These are phyloP conservation scores for Silurus lanzhouensis DNA, from an alignment of 2,797 vertebrate species.

Conservation along the genomic window DNA sequence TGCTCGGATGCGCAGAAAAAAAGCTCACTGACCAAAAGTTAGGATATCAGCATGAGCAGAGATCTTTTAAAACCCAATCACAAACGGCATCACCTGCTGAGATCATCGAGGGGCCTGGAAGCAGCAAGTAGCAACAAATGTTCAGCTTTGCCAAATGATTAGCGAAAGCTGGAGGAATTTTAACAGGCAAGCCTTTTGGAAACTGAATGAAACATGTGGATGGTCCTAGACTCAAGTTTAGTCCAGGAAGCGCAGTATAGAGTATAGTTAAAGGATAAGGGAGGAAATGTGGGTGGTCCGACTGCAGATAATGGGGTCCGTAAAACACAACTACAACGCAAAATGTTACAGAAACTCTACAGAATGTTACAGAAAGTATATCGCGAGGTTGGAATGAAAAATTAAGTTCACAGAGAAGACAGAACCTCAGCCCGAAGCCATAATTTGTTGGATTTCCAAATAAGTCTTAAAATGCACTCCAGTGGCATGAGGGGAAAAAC, in stretches of 20 bases:
- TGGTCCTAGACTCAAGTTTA: slow-evolving; percentile 4
- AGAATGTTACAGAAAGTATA: background rate
- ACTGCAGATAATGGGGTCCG: background rate
- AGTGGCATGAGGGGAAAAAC: background rate
- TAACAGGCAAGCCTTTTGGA: background rate
- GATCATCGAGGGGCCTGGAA: background rate
- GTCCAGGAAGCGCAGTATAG: background rate
- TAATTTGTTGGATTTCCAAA: background rate
- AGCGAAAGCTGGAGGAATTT: background rate
- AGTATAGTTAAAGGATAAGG: background rate
- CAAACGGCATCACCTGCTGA: slow-evolving; percentile 9
- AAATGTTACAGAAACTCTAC: background rate
- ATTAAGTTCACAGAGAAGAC: background rate
- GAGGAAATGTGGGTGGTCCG: background rate
- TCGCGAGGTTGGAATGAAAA: background rate
- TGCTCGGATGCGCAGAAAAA: slow-evolving; percentile 51
- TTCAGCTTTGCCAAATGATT: background rate
- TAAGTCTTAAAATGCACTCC: background rate
- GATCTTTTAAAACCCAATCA: background rate
- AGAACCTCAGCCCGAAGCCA: background rate
- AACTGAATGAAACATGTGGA: background rate
- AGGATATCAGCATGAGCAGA: slow-evolving; percentile 1
- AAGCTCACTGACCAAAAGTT: slow-evolving; percentile 21
- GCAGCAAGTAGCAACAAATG: background rate
- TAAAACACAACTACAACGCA: background rate